A percentile compares a stretch with the other conserved stretches of the same genome.
phyloP scores from a whole-genome alignment of 1,140 invertebrate species.

The Ctenoplectra terminalis region DNA sequence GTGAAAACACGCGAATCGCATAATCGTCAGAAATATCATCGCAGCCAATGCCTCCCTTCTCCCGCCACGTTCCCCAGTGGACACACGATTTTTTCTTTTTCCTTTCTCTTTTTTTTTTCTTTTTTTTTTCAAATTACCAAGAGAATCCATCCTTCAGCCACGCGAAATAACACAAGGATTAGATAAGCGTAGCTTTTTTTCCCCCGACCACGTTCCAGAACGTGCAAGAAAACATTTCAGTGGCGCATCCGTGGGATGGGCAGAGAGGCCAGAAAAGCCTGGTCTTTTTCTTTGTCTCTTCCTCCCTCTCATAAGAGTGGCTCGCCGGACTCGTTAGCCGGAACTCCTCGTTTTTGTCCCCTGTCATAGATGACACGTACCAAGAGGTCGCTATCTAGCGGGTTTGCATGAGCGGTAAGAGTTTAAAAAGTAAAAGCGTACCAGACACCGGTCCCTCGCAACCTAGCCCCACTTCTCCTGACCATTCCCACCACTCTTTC shows the following conservation, averaged over 20 bases:
- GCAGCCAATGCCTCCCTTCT: too few relatives aligned
- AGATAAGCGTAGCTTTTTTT: constrained; percentile 7
- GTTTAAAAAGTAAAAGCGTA: constrained; percentile 56
- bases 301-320: constrained; percentile 5
- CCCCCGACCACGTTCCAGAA: neutral
- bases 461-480: neutral
- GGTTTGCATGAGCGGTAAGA: constrained; percentile 63
- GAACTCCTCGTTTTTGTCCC: constrained; percentile 53
- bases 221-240: constrained; percentile 32
- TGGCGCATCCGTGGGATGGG: neutral
- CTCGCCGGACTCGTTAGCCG: constrained; percentile 55
- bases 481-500: neutral
- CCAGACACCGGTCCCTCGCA: constrained; percentile 30
- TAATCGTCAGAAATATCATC: neutral
- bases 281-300: neutral
- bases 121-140: neutral
- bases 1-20: neutral
- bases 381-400: constrained; percentile 58
- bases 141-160: neutral
- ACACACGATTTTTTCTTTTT: too few relatives aligned
- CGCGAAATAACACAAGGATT: neutral
- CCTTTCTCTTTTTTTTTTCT: too few relatives aligned
- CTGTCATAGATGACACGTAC: constrained; percentile 68
- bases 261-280: neutral
- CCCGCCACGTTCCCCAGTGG: too few relatives aligned